Evolutionary conservation across 2,113 vertebrate genomes (phyloP).

Genomic region (Anguilla japonica): DNA sequence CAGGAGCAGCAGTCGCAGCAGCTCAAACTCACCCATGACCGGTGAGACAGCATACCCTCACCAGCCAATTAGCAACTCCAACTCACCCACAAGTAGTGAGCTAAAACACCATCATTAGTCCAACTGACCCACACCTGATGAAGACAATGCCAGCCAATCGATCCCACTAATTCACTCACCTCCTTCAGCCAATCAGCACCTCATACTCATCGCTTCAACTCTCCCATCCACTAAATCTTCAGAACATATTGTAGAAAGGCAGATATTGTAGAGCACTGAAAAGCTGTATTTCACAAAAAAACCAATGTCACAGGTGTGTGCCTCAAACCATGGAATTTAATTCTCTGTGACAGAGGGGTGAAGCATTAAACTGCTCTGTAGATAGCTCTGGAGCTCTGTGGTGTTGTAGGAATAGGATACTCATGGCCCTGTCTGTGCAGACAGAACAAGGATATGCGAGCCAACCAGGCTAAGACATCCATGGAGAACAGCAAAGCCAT

Average conservation of each 20-base stretch:
- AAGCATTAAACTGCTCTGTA: neutral
- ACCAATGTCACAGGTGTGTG: too few relatives aligned
- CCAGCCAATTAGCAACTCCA: neutral
- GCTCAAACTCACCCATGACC: slow-evolving; percentile 91
- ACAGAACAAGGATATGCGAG: slow-evolving; percentile 97
- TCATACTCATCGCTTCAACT: neutral
- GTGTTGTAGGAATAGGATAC: neutral
- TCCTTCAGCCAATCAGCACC: neutral
- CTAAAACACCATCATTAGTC: too few relatives aligned
- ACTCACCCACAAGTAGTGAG: neutral
- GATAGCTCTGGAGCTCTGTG: neutral
- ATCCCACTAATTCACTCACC: too few relatives aligned
- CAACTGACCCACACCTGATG: too few relatives aligned
- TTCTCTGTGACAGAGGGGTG: too few relatives aligned
- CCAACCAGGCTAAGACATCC: slow-evolving; percentile 95
- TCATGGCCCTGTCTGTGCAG: slow-evolving; percentile 57
- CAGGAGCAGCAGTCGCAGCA: slow-evolving; percentile 93
- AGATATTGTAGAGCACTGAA: too few relatives aligned
- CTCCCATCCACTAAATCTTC: too few relatives aligned
- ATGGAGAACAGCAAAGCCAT: slow-evolving; percentile 99
- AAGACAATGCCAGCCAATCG: too few relatives aligned
- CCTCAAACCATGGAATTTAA: too few relatives aligned
- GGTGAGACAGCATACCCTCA: slow-evolving; percentile 62
- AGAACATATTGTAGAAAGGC: too few relatives aligned
- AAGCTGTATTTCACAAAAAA: too few relatives aligned